Base-by-base conservation (phyloP, 2,888 invertebrate genomes). In the Orthonychiurus folsomi region DNA sequence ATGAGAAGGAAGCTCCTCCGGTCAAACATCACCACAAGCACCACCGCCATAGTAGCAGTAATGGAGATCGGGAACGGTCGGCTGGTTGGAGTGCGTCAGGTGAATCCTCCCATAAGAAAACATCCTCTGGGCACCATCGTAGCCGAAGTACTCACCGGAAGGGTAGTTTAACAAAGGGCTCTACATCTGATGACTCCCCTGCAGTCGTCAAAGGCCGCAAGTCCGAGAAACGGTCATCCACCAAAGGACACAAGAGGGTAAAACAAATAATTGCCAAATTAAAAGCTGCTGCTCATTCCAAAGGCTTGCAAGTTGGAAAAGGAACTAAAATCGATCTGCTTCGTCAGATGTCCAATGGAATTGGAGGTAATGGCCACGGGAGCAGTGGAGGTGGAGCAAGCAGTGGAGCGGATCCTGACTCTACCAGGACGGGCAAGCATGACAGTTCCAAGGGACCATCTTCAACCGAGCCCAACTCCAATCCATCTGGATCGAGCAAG, bases 401-500 rank as follows among this genome's bases (percentile, higher is more conserved):
- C 25, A 55, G 18, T 25, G 56, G 27, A 56, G 20, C 26, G 20
- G n/a, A 9, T 20, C 28, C 20, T 5, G 26, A 25, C 9, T 28
- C 20, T 9, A 37, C 5, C 5, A 9, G 9, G 5, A 15, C 5
- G 5, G 9, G 5, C 15, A 9, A 9, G 5, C 9, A 15, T 37
- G 37, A 15, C 9, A 37, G 15, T 37, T 37, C 37, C 15, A 37
- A 37, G 15, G 15, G 15, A 9, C 5, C 9, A 9, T 37, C 37
- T 37, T 5, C 37, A 15, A 9, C 37, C 15, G 37, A 37, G 5
- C 37, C 5, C 5, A 15, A 5, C 37, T 9, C 9, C 15, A 37
- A 5, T 5, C 5, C 9, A 9, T 37, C 37, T 5, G 5, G 9
- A 5, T 9, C 15, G 37, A 37, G 37, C 15, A 23, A 81, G n/a